These are phyloP conservation scores for Asbolus verrucosus DNA, from an alignment of 1,140 invertebrate genomes.

Conservation along the genomic window DNA sequence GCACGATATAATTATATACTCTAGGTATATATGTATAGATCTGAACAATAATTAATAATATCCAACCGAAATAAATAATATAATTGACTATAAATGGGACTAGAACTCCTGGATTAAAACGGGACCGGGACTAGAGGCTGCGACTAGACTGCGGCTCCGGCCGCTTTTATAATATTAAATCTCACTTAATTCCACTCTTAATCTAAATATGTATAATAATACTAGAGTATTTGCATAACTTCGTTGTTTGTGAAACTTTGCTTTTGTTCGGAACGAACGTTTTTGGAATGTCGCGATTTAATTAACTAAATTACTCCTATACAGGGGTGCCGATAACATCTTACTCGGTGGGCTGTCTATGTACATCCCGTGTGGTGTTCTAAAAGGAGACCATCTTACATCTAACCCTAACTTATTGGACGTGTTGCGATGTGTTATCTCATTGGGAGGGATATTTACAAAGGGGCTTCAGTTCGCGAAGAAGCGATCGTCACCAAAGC, in stretches of 20 bases:
- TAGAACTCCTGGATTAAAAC: constrained; percentile 53
- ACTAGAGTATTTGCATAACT: constrained; percentile 63
- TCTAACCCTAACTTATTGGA: constrained; percentile 65
- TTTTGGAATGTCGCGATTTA: constrained; percentile 56
- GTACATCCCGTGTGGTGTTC: constrained; percentile 56
- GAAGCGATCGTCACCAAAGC: too few species aligned
- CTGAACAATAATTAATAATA: constrained; percentile 38
- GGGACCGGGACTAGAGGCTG: constrained; percentile 53
- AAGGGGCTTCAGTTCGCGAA: constrained; percentile 60
- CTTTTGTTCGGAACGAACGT: constrained; percentile 62
- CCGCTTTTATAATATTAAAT: constrained; percentile 41
- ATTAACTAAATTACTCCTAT: constrained; percentile 54
- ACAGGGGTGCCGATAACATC: constrained; percentile 52
- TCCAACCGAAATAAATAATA: constrained; percentile 49
- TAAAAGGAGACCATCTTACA: constrained; percentile 57
- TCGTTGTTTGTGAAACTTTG: constrained; percentile 72
- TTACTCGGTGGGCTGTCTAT: constrained; percentile 46
- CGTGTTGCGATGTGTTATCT: constrained; percentile 65
- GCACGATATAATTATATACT: too few species aligned
- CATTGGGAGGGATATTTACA: constrained; percentile 61
- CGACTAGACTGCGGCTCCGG: constrained; percentile 48
- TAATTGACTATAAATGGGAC: constrained; percentile 64
- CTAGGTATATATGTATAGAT: constrained; percentile 49
- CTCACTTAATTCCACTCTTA: constrained; percentile 55
- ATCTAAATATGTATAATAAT: constrained; percentile 56